Conservation (phyloP, 2,113 vertebrate species). For the Barnardius zonarius region DNA sequence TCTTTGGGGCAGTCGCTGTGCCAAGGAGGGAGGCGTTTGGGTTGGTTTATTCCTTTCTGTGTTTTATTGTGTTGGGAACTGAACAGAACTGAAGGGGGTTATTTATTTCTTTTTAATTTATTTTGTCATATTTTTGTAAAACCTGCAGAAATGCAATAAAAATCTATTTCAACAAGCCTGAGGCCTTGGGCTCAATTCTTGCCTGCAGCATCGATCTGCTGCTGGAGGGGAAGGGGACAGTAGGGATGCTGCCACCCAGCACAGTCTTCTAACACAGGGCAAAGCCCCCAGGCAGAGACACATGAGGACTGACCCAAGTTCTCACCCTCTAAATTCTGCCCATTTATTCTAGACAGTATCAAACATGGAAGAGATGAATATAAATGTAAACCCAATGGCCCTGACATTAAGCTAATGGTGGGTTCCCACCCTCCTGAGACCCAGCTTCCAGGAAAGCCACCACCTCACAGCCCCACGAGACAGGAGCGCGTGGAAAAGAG, state of each 20-base stretch:
- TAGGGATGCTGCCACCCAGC: not conserved
- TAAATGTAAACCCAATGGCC: not conserved
- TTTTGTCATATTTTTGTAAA: slow-evolving; percentile 99
- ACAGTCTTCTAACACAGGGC: not conserved
- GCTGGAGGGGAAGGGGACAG: not conserved
- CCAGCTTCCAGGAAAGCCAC: not conserved
- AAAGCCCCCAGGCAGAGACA: not conserved
- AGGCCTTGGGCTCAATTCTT: not conserved
- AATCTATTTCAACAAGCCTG: slow-evolving; percentile 78
- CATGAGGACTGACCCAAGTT: not conserved
- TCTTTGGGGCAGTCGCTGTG: not conserved
- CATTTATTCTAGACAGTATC: slow-evolving; percentile 39
- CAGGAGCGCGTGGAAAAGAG: not conserved
- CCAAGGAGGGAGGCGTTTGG: not conserved
- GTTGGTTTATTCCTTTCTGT: not conserved
- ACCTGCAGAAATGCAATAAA: slow-evolving; percentile 96
- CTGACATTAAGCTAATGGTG: not conserved
- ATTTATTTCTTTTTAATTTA: slow-evolving; percentile 99
- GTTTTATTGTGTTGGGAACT: not conserved
- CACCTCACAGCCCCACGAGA: not conserved
- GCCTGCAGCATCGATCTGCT: not conserved
- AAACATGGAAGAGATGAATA: slow-evolving; percentile 24
- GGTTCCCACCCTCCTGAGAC: not conserved
- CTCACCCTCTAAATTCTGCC: not conserved
- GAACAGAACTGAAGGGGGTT: slow-evolving; percentile 59